Evolutionary conservation across 2,888 invertebrate genomes (phyloP).

Genomic region (Metellina segmentata): DNA sequence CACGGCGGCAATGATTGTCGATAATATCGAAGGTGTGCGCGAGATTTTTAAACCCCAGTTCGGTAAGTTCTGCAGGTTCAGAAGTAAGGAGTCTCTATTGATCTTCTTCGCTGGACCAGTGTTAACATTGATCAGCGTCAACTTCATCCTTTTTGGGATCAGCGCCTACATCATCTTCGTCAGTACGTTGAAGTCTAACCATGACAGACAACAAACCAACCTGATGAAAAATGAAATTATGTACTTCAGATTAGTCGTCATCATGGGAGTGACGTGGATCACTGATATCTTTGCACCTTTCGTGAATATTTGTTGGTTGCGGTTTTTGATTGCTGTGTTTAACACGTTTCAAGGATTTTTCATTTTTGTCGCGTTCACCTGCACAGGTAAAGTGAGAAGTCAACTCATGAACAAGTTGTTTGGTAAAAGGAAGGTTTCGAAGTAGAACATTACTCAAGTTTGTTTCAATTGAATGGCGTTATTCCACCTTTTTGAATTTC

Average conservation of each 20-base stretch:
- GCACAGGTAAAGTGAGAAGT: too few relatives aligned
- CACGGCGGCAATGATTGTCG: conserved; percentile 79
- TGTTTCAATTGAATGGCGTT: too few relatives aligned
- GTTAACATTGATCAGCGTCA: conserved; percentile 80
- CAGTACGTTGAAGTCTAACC: conserved; percentile 17
- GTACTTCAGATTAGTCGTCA: conserved; percentile 82
- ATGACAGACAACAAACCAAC: too few relatives aligned
- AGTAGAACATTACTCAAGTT: too few relatives aligned
- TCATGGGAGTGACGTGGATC: conserved; percentile 83
- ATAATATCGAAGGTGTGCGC: conserved; percentile 78
- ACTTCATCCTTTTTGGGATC: conserved; percentile 77
- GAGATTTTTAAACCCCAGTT: conserved; percentile 80
- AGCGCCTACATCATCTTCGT: conserved; percentile 81
- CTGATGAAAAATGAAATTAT: conserved; percentile 76
- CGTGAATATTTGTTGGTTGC: conserved; percentile 80
- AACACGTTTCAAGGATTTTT: conserved; percentile 82
- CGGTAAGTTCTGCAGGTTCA: conserved; percentile 82
- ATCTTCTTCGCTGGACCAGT: conserved; percentile 83
- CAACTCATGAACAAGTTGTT: too few relatives aligned
- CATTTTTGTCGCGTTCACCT: too few relatives aligned
- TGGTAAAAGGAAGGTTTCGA: not conserved
- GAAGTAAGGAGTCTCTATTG: conserved; percentile 82
- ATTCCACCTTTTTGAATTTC: too few relatives aligned
- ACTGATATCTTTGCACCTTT: conserved; percentile 82
- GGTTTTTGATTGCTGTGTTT: conserved; percentile 82